Evolutionary conservation across 2,888 invertebrate species (phyloP), one percentile per base, ranked within the genome.

Genomic region (Philereme transversata): DNA sequence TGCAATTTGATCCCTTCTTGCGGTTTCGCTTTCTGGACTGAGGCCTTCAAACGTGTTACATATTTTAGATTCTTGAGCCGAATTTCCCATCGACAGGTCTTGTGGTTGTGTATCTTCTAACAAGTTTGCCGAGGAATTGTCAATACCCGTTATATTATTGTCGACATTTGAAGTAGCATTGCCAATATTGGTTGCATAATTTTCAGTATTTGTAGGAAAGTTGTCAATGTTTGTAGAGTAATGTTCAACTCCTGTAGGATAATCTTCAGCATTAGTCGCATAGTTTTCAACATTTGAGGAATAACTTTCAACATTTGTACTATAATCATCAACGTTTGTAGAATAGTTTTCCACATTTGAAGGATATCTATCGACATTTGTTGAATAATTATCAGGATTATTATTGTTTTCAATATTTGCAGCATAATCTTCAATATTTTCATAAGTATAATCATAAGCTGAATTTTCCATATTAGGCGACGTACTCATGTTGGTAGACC

Each of bases 1-100:
- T 9, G 88, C 90, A 40, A 92, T 84, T 79, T 90, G 91, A 69
- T 91, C 88, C 0, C 79, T 81, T 71, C 90, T 92, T 4, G 60
- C 54, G 10, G 40, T 10, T 11, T 33, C 56, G 38, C 35, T 55
- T 36, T 51, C 47, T 43, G 54, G 53, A 45, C 52, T 53, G 8
- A 8, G 6, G 6, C 40, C 40, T 11, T 62, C 41, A 57, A 57
- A 55, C 3, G 51, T 56, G 11, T 43, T 55, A 34, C 44, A 43
- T 6, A 41, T 35, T 62, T 60, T 68, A 7, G 49, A 34, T 22
- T 47, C 62, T 41, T 51, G 57, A 22, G 51, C 43, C 33, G 62
- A 57, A 45, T 57, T 62, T 5, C 57, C 5, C 22, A 60, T 54
- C 0, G 57, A 57, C 11, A 63, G 11, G 22, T 63, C 47, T 57